These are phyloP conservation scores for Cosmopolites sordidus DNA, from an alignment of 2,888 invertebrate species.

Conservation along the genomic window DNA sequence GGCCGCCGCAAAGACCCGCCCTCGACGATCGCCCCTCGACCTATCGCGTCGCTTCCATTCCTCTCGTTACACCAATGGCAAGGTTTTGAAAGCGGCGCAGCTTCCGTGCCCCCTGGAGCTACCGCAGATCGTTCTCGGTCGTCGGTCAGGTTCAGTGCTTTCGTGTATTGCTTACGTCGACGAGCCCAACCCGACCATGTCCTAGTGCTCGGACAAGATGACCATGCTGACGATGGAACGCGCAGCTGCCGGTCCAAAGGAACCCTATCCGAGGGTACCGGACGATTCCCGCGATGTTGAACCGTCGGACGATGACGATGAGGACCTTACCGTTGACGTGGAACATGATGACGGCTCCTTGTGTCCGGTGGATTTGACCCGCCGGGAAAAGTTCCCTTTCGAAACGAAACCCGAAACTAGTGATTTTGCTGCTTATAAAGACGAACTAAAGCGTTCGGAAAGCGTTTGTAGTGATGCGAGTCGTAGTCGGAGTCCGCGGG, in stretches of 20 bases:
- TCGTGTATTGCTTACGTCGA: neutral
- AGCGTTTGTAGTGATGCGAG: constrained; percentile 50
- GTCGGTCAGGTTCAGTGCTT: neutral
- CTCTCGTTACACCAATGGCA: constrained; percentile 32
- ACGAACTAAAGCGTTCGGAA: constrained; percentile 43
- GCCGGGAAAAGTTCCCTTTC: constrained; percentile 44
- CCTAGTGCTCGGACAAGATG: constrained; percentile 37
- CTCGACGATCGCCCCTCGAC: constrained; percentile 14
- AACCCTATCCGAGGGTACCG: constrained; percentile 35
- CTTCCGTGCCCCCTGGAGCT: constrained; percentile 26
- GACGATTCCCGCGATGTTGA: constrained; percentile 44
- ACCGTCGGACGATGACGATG: constrained; percentile 42
- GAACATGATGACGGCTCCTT: constrained; percentile 47
- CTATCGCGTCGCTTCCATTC: constrained; percentile 12
- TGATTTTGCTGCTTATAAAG: constrained; percentile 32
- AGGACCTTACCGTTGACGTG: constrained; percentile 48
- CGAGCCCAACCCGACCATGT: constrained; percentile 20
- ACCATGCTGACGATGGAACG: constrained; percentile 53
- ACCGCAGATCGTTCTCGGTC: neutral
- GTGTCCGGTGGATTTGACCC: constrained; percentile 49
- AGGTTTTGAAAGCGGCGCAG: constrained; percentile 1
- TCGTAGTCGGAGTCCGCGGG: constrained; percentile 45
- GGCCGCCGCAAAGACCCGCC: constrained; percentile 33
- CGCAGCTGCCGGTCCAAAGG: constrained; percentile 22
- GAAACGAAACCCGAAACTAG: constrained; percentile 31